phyloP scores from a whole-genome alignment of 2,888 invertebrate genomes.

The Diachrysia chrysitis region DNA sequence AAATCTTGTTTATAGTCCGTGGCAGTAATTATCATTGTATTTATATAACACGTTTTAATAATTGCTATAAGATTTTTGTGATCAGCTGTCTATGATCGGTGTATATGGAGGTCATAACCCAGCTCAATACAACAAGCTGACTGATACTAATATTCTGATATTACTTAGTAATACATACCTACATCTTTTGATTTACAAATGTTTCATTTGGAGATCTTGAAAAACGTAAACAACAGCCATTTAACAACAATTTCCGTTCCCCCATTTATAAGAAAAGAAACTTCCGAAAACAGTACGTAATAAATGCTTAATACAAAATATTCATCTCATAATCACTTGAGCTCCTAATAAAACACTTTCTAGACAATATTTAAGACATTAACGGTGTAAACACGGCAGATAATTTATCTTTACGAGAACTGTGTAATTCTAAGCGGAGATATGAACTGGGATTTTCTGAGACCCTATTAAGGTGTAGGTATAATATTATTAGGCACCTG shows the following conservation, averaged over 20 bases:
- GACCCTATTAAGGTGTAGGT: slow-evolving; percentile 42
- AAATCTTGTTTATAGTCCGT: too few relatives aligned
- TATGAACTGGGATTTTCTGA: slow-evolving; percentile 62
- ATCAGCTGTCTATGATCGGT: background rate
- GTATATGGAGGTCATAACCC: background rate
- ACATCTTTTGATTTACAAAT: background rate
- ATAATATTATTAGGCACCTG: background rate
- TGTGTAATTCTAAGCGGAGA: slow-evolving; percentile 63
- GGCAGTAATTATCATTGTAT: too few relatives aligned
- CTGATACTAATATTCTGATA: slow-evolving; percentile 4
- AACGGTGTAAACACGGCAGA: slow-evolving; percentile 55
- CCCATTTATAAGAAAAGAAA: slow-evolving; percentile 24
- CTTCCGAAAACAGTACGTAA: slow-evolving; percentile 34
- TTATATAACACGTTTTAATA: too few relatives aligned
- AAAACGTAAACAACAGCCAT: background rate
- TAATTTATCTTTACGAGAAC: slow-evolving; percentile 67
- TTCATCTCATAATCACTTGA: slow-evolving; percentile 42
- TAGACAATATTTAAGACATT: slow-evolving; percentile 39
- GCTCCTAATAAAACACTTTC: slow-evolving; percentile 47
- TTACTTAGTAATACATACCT: background rate
- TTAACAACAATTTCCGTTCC: slow-evolving; percentile 16
- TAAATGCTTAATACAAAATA: slow-evolving; percentile 34
- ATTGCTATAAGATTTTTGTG: too few relatives aligned
- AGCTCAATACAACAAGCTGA: slow-evolving; percentile 3
- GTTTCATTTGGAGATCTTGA: background rate